Percentiles rank a stretch among this genome's conserved stretches.
phyloP scores from a whole-genome alignment of 2,113 vertebrate genomes.

The Larimichthys crocea region DNA sequence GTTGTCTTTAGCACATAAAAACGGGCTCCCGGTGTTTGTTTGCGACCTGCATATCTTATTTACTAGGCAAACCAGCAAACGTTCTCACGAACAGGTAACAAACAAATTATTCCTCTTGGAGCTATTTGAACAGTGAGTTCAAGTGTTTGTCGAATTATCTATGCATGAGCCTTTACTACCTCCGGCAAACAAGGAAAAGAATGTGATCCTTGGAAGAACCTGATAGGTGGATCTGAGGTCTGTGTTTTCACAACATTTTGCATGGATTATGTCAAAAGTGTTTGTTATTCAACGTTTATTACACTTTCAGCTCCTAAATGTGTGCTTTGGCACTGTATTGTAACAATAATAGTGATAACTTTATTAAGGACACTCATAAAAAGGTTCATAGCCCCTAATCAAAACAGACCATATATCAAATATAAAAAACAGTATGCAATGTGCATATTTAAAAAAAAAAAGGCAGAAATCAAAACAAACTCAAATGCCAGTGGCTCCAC shows the following conservation, averaged over 20 bases:
- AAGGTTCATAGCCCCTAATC: no score
- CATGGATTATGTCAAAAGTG: neutral
- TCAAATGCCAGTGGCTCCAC: no score
- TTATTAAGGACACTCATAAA: no score
- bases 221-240: neutral
- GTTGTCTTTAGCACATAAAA: neutral
- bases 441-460: no score
- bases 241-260: neutral
- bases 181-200: neutral
- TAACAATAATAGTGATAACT: no score
- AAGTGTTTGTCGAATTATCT: conserved; percentile 1
- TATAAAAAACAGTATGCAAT: no score
- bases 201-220: conserved; percentile 3
- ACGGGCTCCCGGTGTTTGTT: neutral
- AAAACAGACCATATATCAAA: no score
- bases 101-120: neutral
- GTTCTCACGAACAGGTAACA: neutral
- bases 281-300: neutral
- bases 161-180: neutral
- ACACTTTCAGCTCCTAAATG: neutral
- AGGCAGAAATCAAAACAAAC: no score
- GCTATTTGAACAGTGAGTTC: neutral
- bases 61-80: neutral
- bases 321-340: neutral
- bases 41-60: neutral